Base-by-base conservation (phyloP, 2,113 vertebrate genomes). In the Gymnorhina tibicen region DNA sequence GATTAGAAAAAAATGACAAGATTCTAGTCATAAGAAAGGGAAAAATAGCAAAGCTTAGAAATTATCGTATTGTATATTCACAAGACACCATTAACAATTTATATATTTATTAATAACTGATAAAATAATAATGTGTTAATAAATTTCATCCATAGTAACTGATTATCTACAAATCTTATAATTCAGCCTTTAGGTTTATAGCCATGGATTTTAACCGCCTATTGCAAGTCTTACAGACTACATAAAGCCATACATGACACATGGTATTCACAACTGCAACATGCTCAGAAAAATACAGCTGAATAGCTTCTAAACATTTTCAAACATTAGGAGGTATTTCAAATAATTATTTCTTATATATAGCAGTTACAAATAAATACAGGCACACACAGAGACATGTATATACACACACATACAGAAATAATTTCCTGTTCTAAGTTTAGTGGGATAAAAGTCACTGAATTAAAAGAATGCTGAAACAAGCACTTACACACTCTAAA, bases 381-480 rank as follows among this genome's bases (percentile, higher is more conserved):
- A 37, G 11, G 7, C 21, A 35, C 21, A 82, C 15, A 55, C 6
- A 27, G 0, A 88, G 12, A 74, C 3, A 21, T 2, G 1, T 10
- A n/a, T 33, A 55, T 11, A 74, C 7, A 49, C 11, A 60, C 2
- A 60, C 8, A 64, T 4, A 77, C 3, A 63, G 16, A 86, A 93
- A 82, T 42, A 88, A 4, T 84, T 89, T 81, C 50, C 46, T 37
- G 13, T 77, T 84, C 41, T 47, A 88, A 63, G 27, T 91, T 80
- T 68, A 78, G 19, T 52, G 32, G 13, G 12, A 28, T 16, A 59
- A 68, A 94, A 91, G 49, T 79, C 49, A 26, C 11, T 82, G 85
- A 56, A 53, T 87, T 93, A 58, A 78, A 94, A 73, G 47, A 93
- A 90, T 60, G 75, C 64, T 95, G 81, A 93, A 96, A 91, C 28